Base-by-base conservation (phyloP, 2,797 vertebrate species). In the Poecilia wingei region DNA sequence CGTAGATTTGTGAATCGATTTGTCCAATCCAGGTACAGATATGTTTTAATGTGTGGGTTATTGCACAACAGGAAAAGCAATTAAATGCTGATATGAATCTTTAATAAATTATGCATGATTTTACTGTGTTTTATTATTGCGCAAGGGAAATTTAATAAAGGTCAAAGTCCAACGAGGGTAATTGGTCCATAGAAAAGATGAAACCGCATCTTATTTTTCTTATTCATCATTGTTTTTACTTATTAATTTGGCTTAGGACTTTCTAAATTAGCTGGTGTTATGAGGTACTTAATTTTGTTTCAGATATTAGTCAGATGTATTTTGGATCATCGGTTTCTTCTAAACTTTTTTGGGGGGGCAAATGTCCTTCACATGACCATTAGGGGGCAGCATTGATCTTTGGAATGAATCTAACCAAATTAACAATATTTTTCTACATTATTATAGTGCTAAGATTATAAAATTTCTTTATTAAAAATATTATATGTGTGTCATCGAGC, bases 331-430 rank as follows among this genome's bases (percentile, higher is more conserved):
- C 59, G 2, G 18, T 4, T 59, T 76, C 45, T 41, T 36, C 28
- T 31, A 43, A 22, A 25, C 33, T 77, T 39, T 57, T n/a, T 84
- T 75, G 22, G 64, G 18, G 64, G 36, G 36, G 20, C 46, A 10
- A 66, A 25, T 77, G 81, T 89, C 55, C 76, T 69, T 45, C 46
- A 46, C 18, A 22, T 78, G 70, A 66, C 87, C 95, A 93, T 91
- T 77, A 94, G 96, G 89, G 95, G 96, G 95, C 95, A 96, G 94
- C 86, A 91, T 93, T 93, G 86, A 84, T 82, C 88, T 93, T 85
- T 87, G 70, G 73, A 87, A 90, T 39, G 9, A 28, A 47, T 16
- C 28, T 53, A 82, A 57, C 2, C 45, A 73, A 73, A 80, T 3
- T 43, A 4, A 70, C 36, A 47, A 76, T 55, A 78, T 55, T n/a